Evolutionary conservation across 2,888 invertebrate species (phyloP).

Genomic region (Temnothorax unifasciatus): DNA sequence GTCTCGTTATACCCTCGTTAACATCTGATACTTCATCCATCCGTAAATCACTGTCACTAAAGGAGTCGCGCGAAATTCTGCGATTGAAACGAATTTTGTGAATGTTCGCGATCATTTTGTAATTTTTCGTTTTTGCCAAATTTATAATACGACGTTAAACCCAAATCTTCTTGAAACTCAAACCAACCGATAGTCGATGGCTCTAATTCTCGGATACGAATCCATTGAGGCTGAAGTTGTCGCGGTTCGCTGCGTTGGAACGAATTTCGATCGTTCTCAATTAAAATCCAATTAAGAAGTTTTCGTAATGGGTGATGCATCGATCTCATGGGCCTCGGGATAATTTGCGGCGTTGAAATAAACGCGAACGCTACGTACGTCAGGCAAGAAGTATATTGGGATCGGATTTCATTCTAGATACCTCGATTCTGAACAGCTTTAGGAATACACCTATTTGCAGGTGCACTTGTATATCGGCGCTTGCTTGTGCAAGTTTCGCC

Average conservation of each 20-base stretch:
- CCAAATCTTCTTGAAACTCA: neutral
- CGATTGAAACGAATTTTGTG: neutral
- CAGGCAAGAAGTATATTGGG: conserved; percentile 46
- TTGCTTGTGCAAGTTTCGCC: conserved; percentile 62
- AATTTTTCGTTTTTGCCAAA: neutral
- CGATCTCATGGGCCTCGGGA: conserved; percentile 16
- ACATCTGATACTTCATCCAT: neutral
- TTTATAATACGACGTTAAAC: neutral
- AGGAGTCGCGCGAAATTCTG: neutral
- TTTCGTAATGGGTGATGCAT: conserved; percentile 33
- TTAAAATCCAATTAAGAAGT: conserved; percentile 41
- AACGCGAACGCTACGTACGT: conserved; percentile 32
- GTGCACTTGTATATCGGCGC: conserved; percentile 62
- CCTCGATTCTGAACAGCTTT: conserved; percentile 53
- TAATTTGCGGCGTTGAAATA: conserved; percentile 65
- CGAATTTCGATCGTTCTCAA: conserved; percentile 36
- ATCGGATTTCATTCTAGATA: conserved; percentile 54
- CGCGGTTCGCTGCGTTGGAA: neutral
- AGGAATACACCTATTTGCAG: conserved; percentile 64
- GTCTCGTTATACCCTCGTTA: conserved; percentile 31
- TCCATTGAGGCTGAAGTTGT: neutral
- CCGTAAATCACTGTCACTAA: neutral
- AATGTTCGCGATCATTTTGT: neutral
- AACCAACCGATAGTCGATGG: neutral
- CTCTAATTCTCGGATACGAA: neutral